Conservation (phyloP, 2,888 invertebrate genomes). For the Phoenoteleia sp. region DNA sequence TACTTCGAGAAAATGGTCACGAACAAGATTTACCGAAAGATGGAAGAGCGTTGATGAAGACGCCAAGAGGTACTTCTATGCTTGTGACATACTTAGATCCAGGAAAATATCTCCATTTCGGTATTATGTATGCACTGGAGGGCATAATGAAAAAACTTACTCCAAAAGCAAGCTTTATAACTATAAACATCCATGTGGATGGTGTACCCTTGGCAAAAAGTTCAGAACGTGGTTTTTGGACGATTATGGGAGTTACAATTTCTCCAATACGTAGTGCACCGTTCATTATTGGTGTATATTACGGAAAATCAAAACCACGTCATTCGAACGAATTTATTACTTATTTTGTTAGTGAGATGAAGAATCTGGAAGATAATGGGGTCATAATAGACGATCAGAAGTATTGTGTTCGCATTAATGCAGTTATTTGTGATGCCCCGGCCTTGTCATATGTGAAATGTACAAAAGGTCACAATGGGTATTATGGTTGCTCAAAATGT, state of each 20-base stretch:
- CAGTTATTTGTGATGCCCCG: slow-evolving; percentile 35
- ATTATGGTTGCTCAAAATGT: slow-evolving; percentile 15
- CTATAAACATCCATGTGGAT: not conserved
- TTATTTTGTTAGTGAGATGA: slow-evolving; percentile 8
- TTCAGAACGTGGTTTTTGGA: slow-evolving; percentile 27
- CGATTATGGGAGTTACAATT: not conserved
- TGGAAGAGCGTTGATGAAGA: no score
- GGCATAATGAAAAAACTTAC: no score
- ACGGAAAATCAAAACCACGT: slow-evolving; percentile 30
- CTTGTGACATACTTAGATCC: no score
- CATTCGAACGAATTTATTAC: slow-evolving; percentile 10
- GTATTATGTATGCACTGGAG: no score
- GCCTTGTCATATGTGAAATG: slow-evolving; percentile 18
- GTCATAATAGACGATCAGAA: not conserved
- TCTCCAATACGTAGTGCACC: slow-evolving; percentile 13
- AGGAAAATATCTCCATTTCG: no score
- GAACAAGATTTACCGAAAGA: no score
- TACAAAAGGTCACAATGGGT: slow-evolving; percentile 14
- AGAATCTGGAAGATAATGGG: slow-evolving; percentile 3
- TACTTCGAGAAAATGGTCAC: no score
- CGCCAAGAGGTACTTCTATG: no score
- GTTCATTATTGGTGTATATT: slow-evolving; percentile 31
- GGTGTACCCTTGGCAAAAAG: not conserved
- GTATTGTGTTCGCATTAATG: not conserved
- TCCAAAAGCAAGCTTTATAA: no score